These are phyloP conservation scores for Apodemia mormo DNA, from an alignment of 2,888 invertebrate species.

Conservation along the genomic window DNA sequence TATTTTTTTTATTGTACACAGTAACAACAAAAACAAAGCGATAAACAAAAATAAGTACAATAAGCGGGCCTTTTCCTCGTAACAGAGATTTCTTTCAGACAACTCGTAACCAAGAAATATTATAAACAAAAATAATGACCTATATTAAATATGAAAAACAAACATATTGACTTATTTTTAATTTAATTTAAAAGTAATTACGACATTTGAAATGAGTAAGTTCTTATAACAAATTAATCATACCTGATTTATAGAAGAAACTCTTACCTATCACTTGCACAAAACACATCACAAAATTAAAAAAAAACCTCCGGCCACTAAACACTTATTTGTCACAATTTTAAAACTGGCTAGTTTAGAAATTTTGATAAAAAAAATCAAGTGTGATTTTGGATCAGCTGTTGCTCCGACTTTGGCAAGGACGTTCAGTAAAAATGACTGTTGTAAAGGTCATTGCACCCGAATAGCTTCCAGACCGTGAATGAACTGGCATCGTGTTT, in stretches of 20 bases:
- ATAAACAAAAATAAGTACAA: too few relatives aligned
- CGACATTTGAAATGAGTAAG: not conserved
- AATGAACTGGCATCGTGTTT: slow-evolving; percentile 62
- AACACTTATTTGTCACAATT: slow-evolving; percentile 21
- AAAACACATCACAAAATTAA: slow-evolving; percentile 24
- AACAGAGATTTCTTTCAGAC: too few relatives aligned
- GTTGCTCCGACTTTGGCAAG: slow-evolving; percentile 57
- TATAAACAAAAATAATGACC: too few relatives aligned
- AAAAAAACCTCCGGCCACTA: slow-evolving; percentile 21
- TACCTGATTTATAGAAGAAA: not conserved
- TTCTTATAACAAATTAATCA: not conserved
- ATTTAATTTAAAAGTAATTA: not conserved
- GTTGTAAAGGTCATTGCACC: slow-evolving; percentile 62
- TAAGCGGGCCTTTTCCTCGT: too few relatives aligned
- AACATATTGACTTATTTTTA: too few relatives aligned
- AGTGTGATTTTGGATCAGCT: slow-evolving; percentile 52
- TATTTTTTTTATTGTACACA: too few relatives aligned
- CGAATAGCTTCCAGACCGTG: slow-evolving; percentile 54
- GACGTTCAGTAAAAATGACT: slow-evolving; percentile 59
- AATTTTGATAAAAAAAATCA: slow-evolving; percentile 17
- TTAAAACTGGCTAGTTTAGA: not conserved
- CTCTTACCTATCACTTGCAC: slow-evolving; percentile 22
- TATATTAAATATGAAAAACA: too few relatives aligned
- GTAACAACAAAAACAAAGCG: too few relatives aligned
- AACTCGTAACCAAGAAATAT: too few relatives aligned